Percentiles rank a stretch among this genome's conserved stretches.
These are phyloP conservation scores for Marisa cornuarietis DNA, from an alignment of 1,140 invertebrate species.

Conservation along the genomic window DNA sequence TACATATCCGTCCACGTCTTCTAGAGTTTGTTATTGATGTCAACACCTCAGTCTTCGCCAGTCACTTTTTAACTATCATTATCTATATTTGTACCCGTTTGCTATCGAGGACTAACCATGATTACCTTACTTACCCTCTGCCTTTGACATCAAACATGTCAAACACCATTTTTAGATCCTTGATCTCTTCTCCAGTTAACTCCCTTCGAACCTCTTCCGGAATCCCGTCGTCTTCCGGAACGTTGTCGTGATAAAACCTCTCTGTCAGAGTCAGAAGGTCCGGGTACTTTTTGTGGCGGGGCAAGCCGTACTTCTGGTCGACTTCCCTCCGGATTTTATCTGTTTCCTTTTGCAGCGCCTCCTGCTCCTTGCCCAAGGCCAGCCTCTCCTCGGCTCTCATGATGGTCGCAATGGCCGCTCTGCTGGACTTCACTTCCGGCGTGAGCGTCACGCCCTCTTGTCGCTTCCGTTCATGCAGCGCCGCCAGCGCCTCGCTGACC, in stretches of 20 bases:
- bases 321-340: constrained; percentile 27
- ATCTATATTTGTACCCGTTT: not conserved
- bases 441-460: constrained; percentile 30
- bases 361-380: constrained; percentile 29
- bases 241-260: constrained; percentile 22
- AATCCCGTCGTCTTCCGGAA: constrained; percentile 11
- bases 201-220: constrained; percentile 35
- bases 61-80: not conserved
- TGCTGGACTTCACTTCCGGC: constrained; percentile 27
- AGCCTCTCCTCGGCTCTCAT: constrained; percentile 30
- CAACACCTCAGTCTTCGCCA: not conserved
- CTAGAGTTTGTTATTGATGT: too few species aligned
- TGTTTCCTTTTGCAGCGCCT: constrained; percentile 31
- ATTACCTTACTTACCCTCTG: constrained; percentile 39
- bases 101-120: too few species aligned
- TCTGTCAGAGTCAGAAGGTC: constrained; percentile 30
- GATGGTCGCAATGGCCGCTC: constrained; percentile 25
- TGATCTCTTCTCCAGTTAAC: constrained; percentile 47
- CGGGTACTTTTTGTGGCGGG: constrained; percentile 18
- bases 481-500: constrained; percentile 21
- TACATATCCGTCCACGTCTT: too few species aligned
- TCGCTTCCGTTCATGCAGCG: constrained; percentile 24
- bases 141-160: constrained; percentile 51
- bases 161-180: constrained; percentile 47
- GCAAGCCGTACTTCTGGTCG: constrained; percentile 30